phyloP scores from a whole-genome alignment of 64 coral and sea anemone species.

The Stichodactyla helianthus region DNA sequence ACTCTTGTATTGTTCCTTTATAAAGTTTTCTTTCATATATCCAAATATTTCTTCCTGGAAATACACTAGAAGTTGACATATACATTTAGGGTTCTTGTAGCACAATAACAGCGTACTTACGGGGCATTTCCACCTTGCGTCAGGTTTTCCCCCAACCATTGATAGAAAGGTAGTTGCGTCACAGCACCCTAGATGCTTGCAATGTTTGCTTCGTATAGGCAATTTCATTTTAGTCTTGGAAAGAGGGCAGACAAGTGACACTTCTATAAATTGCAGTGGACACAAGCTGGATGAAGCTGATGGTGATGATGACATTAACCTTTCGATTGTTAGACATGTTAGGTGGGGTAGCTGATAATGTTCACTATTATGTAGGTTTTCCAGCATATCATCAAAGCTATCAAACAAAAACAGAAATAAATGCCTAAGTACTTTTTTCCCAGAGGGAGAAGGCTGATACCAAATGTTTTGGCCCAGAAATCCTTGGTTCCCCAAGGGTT shows the following conservation, averaged over 20 bases:
- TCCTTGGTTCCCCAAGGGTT: too few relatives aligned
- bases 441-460: too few relatives aligned
- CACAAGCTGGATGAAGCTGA: not conserved
- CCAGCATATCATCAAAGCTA: not conserved
- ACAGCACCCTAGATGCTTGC: not conserved
- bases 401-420: not conserved
- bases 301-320: not conserved
- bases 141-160: not conserved
- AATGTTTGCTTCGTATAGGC: not conserved
- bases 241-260: not conserved
- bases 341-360: not conserved
- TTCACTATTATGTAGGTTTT: not conserved
- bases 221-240: not conserved
- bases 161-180: not conserved
- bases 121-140: not conserved
- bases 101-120: not conserved
- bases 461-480: too few relatives aligned
- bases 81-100: too few relatives aligned
- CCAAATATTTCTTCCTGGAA: too few relatives aligned
- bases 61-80: too few relatives aligned
- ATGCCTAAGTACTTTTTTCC: too few relatives aligned
- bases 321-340: not conserved
- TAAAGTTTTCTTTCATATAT: too few relatives aligned
- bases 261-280: not conserved
- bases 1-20: too few relatives aligned